These are phyloP conservation scores for Labroides dimidiatus DNA, from an alignment of 2,797 vertebrate species.

Conservation along the genomic window DNA sequence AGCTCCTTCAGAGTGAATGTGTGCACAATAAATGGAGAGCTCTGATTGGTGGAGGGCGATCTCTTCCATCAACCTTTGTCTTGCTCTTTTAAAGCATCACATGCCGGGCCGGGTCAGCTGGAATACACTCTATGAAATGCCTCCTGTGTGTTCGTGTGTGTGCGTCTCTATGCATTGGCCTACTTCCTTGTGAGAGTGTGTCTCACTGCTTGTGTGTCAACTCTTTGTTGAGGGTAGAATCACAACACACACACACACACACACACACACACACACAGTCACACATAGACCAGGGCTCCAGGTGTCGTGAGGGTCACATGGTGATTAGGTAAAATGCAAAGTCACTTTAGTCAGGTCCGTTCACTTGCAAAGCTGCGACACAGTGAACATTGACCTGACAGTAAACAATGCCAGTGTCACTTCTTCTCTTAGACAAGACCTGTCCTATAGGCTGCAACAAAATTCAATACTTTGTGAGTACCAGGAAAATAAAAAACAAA, in stretches of 20 bases:
- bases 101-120: slow-evolving; percentile 60
- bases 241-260: slow-evolving; percentile 2
- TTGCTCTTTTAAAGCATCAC: slow-evolving; percentile 65
- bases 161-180: slow-evolving; percentile 56
- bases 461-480: neutral
- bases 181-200: slow-evolving; percentile 51
- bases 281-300: neutral
- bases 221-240: neutral
- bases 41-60: slow-evolving; percentile 65
- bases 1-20: slow-evolving; percentile 40
- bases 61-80: slow-evolving; percentile 72
- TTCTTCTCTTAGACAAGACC: neutral
- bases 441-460: slow-evolving; percentile 1
- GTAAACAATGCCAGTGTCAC: slow-evolving; percentile 3
- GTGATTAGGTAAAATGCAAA: slow-evolving; percentile 5
- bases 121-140: slow-evolving; percentile 48
- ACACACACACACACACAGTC: neutral
- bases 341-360: neutral
- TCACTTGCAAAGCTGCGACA: neutral
- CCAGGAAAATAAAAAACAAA: too few relatives aligned
- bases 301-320: neutral
- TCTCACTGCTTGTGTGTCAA: slow-evolving; percentile 5
- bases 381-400: slow-evolving; percentile 7
- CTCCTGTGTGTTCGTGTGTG: slow-evolving; percentile 28
- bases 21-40: slow-evolving; percentile 27